phyloP scores from a whole-genome alignment of 2,113 vertebrate genomes.

The Tretioscincus oriximinensis region DNA sequence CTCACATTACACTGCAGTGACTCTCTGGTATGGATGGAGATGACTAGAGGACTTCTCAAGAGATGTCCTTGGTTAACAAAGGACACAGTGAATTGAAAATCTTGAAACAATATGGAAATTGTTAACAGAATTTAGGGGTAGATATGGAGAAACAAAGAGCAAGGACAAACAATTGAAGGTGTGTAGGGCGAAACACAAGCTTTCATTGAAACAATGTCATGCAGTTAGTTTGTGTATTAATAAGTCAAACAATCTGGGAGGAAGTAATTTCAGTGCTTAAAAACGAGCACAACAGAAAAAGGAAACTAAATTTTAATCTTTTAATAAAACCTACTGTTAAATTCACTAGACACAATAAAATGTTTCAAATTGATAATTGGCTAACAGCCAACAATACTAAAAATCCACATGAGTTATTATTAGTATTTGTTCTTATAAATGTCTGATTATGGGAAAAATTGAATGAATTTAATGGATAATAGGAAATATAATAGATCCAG shows the following conservation, averaged over 20 bases:
- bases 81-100: slow-evolving; percentile 19
- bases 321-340: neutral
- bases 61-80: slow-evolving; percentile 3
- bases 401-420: neutral
- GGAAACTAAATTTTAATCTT: neutral
- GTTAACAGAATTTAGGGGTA: neutral
- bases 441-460: too few relatives aligned
- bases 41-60: neutral
- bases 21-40: neutral
- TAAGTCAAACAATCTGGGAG: neutral
- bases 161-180: slow-evolving; percentile 19
- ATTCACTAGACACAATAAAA: neutral
- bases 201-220: neutral
- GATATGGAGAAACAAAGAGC: slow-evolving; percentile 1
- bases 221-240: neutral
- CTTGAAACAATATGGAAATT: neutral
- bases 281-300: neutral
- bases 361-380: neutral
- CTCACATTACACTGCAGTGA: neutral
- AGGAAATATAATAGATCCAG: too few relatives aligned
- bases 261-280: neutral
- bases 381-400: neutral
- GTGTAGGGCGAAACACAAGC: slow-evolving; percentile 9
- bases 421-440: too few relatives aligned
- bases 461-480: too few relatives aligned